Percentiles rank a stretch among this genome's conserved stretches.
phyloP scores from a whole-genome alignment of 2,113 vertebrate genomes.

The Cyphotilapia sp. region DNA sequence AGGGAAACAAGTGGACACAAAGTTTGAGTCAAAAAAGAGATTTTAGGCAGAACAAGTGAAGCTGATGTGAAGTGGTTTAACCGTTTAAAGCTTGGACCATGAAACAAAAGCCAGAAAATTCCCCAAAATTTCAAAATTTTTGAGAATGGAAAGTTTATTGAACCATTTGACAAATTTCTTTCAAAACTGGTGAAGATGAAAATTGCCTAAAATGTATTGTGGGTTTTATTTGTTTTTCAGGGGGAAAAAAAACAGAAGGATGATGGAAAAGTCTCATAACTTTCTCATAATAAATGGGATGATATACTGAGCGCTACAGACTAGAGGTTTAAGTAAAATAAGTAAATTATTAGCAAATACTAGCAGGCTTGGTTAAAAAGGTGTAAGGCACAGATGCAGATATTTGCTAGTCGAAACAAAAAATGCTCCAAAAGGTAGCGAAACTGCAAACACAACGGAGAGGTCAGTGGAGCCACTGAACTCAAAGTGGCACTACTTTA shows the following conservation, averaged over 20 bases:
- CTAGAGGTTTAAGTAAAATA: neutral
- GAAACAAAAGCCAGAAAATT: neutral
- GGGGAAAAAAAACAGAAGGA: accelerated
- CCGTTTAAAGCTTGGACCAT: neutral
- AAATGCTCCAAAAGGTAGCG: neutral
- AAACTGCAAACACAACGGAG: neutral
- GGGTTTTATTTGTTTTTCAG: neutral
- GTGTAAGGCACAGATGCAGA: neutral
- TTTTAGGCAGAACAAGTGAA: neutral
- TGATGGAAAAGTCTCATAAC: neutral
- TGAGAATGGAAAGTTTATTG: neutral
- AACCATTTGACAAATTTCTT: neutral
- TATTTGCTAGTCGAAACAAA: neutral
- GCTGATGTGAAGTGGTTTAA: neutral
- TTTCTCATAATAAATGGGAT: neutral
- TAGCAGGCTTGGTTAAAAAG: neutral
- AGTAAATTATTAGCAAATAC: neutral
- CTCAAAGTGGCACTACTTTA: neutral
- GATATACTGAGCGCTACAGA: neutral
- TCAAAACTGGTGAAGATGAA: neutral
- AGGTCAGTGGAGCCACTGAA: neutral
- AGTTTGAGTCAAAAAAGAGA: neutral
- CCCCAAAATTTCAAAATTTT: neutral
- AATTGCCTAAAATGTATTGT: neutral
- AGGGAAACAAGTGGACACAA: neutral